Conservation (phyloP, 2,797 vertebrate genomes). For the Leptoclinus maculatus region DNA sequence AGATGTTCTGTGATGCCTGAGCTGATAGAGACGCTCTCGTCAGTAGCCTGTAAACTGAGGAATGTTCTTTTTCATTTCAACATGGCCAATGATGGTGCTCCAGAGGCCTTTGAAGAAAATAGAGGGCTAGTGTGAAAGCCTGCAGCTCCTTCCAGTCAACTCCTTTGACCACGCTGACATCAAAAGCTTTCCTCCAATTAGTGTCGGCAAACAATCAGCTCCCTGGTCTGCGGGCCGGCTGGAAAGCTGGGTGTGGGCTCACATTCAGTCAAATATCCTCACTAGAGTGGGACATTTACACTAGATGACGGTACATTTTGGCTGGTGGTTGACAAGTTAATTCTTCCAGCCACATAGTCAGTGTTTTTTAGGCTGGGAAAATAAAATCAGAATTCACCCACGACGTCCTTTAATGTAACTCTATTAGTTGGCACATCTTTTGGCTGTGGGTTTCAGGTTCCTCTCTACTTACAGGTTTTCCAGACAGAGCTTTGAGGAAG, state of each 20-base stretch:
- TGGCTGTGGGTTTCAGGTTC: neutral
- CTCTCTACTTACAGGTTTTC: neutral
- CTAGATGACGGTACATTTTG: constrained; percentile 10
- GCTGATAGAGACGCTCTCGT: neutral
- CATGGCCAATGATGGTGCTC: constrained; percentile 9
- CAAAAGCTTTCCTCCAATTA: constrained; percentile 74
- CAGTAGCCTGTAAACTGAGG: neutral
- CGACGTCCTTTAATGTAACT: neutral
- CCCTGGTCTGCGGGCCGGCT: constrained; percentile 13
- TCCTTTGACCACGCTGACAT: constrained; percentile 49
- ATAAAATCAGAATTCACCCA: neutral
- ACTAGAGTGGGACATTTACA: constrained; percentile 53
- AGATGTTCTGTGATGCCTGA: neutral
- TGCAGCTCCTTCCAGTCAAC: constrained; percentile 14
- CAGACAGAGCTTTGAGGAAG: neutral
- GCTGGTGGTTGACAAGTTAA: neutral
- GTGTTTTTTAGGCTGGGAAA: neutral
- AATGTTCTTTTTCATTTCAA: constrained; percentile 47
- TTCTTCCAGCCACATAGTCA: neutral
- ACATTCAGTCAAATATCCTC: constrained; percentile 30
- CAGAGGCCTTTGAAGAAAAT: constrained; percentile 68
- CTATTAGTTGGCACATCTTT: neutral
- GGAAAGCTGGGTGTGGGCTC: neutral
- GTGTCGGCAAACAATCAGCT: constrained; percentile 61
- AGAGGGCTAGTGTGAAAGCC: constrained; percentile 65